Base-by-base conservation (phyloP, 1,140 invertebrate species). In the Drosophila takahashii region DNA sequence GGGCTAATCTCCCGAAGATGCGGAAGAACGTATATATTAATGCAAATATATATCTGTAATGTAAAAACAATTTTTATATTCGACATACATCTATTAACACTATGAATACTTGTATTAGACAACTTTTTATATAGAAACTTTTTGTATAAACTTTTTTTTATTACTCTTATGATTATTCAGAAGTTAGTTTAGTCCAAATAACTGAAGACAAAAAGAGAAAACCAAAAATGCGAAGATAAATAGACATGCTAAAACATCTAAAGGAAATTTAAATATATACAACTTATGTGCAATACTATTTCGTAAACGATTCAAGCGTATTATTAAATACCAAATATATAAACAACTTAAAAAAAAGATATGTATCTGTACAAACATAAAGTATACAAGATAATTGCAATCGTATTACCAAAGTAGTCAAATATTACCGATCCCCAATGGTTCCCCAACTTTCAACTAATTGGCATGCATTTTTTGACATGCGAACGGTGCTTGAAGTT, bases 271-370 rank as follows among this genome's bases (percentile, higher is more conserved):
- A 76, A 73, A 70, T 70, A 71, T 73, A 75, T 65, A 75, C 39
- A 75, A 86, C 75, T 74, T 89, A 84, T 89, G 84, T 87, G 84
- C 84, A 87, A 89, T 80, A 87, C 84, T 87, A 87, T 84, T 77
- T 79, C 71, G 65, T 80, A 77, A 80, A 81, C 34, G 47, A 74
- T 69, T 52, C 41, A 79, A 69, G 48, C 58, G 58, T 74, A 71
- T 71, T 69, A 48, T 10, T 37, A 65, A 69, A 70, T 51, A 67
- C 64, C 59, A 67, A 67, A 64, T 48, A 54, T 75, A 75, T 54
- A 48, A 48, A 48, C 45, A 48, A 48, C 27, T 62, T 52, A 50
- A 58, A 67, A 58, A 67, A 47, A 54, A 29, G 39, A 59, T 51
- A 66, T 44, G 65, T 60, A 67, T 78, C 62, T 69, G 80, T 72